Percentiles rank a stretch among this genome's conserved stretches.
phyloP scores from a whole-genome alignment of 2,113 vertebrate species.

The Phyllopteryx taeniolatus region DNA sequence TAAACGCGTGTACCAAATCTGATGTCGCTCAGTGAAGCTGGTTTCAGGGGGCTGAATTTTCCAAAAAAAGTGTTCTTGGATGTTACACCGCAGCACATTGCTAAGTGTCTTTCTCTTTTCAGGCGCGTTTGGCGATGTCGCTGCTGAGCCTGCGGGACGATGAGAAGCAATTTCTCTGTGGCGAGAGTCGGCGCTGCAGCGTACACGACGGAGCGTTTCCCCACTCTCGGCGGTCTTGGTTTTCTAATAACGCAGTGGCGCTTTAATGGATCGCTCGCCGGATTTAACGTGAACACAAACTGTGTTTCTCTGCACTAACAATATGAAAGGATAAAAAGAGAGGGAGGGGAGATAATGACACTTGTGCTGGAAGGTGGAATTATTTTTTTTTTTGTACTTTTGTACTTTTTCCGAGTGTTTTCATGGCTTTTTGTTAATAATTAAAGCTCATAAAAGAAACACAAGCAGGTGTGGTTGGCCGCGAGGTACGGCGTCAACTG shows the following conservation, averaged over 20 bases:
- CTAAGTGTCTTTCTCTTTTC: slow-evolving; percentile 42
- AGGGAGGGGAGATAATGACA: slow-evolving; percentile 29
- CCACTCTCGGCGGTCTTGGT: slow-evolving; percentile 33
- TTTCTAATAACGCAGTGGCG: slow-evolving; percentile 43
- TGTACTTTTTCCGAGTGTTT: background rate
- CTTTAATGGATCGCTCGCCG: slow-evolving; percentile 44
- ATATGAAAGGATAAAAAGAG: slow-evolving; percentile 24
- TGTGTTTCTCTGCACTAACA: slow-evolving; percentile 25
- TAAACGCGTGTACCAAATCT: background rate
- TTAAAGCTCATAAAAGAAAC: slow-evolving; percentile 1
- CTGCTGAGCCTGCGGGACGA: slow-evolving; percentile 42
- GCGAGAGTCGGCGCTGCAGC: slow-evolving; percentile 12
- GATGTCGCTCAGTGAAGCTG: background rate
- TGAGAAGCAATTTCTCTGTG: slow-evolving; percentile 49
- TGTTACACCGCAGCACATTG: slow-evolving; percentile 65
- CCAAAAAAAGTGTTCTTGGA: slow-evolving; percentile 48
- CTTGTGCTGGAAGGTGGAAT: slow-evolving; percentile 2
- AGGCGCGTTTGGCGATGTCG: background rate
- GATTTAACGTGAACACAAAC: slow-evolving; percentile 51
- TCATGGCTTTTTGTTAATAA: slow-evolving; percentile 1
- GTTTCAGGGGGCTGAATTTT: background rate
- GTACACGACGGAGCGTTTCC: slow-evolving; percentile 19
- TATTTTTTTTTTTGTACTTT: background rate
- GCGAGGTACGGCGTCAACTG: background rate
- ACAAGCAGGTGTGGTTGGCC: background rate